These are phyloP conservation scores for Ahaetulla prasina DNA, from an alignment of 2,113 vertebrate species.

Conservation along the genomic window DNA sequence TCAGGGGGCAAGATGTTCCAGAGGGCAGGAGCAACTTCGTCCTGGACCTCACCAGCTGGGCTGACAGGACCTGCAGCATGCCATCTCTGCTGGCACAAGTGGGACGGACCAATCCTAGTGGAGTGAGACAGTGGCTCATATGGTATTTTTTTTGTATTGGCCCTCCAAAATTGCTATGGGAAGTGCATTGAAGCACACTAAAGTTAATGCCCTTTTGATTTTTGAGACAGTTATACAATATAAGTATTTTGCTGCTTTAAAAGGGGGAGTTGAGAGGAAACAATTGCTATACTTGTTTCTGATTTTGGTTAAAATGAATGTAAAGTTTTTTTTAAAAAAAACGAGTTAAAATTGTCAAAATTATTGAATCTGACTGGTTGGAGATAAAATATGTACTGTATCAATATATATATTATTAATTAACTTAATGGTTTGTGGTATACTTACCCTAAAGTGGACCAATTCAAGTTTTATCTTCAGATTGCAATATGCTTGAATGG, in stretches of 20 bases:
- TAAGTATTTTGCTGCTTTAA: too few species aligned
- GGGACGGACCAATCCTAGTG: background rate
- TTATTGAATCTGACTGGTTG: background rate
- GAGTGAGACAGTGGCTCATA: background rate
- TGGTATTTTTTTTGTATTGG: background rate
- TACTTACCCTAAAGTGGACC: background rate
- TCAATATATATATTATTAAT: background rate
- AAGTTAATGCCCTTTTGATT: background rate
- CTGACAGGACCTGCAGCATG: background rate
- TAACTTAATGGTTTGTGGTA: background rate
- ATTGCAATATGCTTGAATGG: constrained; percentile 7
- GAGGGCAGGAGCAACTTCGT: background rate
- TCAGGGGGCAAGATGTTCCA: too few species aligned
- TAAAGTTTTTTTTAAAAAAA: background rate
- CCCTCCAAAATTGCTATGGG: background rate
- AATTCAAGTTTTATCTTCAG: background rate
- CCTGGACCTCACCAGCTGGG: background rate
- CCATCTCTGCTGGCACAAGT: background rate
- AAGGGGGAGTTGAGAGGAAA: background rate
- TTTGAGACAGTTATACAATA: too few species aligned
- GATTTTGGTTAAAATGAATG: background rate
- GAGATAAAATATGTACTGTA: background rate
- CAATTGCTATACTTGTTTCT: background rate
- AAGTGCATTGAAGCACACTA: background rate
- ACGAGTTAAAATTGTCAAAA: background rate